Conservation (phyloP, 2,888 invertebrate species). For the Galerucella nymphaeae region DNA sequence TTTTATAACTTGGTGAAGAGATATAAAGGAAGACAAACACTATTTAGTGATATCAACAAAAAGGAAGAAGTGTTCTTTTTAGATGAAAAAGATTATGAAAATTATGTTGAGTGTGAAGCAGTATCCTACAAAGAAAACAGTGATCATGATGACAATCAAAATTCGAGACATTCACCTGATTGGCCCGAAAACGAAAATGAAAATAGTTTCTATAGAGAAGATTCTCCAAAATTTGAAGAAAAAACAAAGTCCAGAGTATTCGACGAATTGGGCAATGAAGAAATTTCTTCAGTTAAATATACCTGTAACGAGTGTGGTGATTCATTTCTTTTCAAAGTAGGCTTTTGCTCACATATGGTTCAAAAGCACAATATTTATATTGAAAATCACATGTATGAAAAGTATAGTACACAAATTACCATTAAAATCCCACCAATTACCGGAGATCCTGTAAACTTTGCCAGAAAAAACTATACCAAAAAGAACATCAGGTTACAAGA, state of each 20-base stretch:
- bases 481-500: conserved; percentile 7
- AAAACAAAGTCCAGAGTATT: conserved; percentile 23
- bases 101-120: conserved; percentile 37
- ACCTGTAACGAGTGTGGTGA: conserved; percentile 38
- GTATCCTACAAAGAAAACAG: conserved; percentile 31
- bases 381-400: conserved; percentile 27
- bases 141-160: conserved; percentile 22
- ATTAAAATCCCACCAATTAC: conserved; percentile 33
- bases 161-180: not conserved
- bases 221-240: conserved; percentile 18
- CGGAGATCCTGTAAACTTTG: conserved; percentile 27
- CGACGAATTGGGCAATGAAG: conserved; percentile 35
- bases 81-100: conserved; percentile 39
- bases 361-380: conserved; percentile 36
- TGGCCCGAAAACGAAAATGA: conserved; percentile 14
- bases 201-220: conserved; percentile 2
- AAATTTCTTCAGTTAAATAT: conserved; percentile 34
- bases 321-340: conserved; percentile 37
- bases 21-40: conserved; percentile 26
- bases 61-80: conserved; percentile 36
- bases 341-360: conserved; percentile 41
- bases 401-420: conserved; percentile 37
- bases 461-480: conserved; percentile 21
- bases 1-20: conserved; percentile 31
- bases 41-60: conserved; percentile 21